Evolutionary conservation across 2,113 vertebrate species (phyloP).

Genomic region (Lagopus leucura): DNA sequence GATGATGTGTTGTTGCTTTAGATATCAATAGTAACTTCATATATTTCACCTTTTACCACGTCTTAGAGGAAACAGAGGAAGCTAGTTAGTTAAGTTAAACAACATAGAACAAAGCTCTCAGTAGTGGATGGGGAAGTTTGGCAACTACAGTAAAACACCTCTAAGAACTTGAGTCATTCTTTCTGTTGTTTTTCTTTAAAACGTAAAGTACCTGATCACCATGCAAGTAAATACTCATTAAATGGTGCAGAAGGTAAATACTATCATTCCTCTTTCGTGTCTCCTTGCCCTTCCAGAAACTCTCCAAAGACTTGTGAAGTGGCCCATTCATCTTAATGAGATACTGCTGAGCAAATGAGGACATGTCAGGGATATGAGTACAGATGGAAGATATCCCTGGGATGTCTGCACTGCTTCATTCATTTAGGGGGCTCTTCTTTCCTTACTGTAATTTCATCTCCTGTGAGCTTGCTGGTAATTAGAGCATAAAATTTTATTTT

Average conservation of each 20-base stretch:
- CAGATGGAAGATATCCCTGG: background rate
- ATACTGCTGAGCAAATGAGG: background rate
- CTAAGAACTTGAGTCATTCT: background rate
- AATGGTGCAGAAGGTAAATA: background rate
- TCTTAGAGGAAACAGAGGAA: background rate
- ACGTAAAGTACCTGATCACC: background rate
- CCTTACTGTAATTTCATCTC: background rate
- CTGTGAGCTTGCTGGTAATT: background rate
- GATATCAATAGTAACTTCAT: background rate
- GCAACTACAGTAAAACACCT: background rate
- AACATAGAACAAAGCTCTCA: background rate
- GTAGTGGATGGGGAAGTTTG: background rate
- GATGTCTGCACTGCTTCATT: background rate
- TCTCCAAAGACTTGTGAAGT: slow-evolving; percentile 7
- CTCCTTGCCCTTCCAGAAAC: slow-evolving; percentile 8
- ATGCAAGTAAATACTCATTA: background rate
- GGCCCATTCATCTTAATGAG: slow-evolving; percentile 32
- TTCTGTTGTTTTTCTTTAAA: background rate
- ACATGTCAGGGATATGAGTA: background rate
- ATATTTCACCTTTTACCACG: background rate
- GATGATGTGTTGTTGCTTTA: no score
- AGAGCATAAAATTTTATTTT: slow-evolving; percentile 12
- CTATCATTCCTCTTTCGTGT: background rate
- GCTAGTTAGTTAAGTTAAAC: background rate
- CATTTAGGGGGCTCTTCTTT: background rate